Evolutionary conservation across 1,140 invertebrate genomes (phyloP).

Genomic region (Ladona fulva): DNA sequence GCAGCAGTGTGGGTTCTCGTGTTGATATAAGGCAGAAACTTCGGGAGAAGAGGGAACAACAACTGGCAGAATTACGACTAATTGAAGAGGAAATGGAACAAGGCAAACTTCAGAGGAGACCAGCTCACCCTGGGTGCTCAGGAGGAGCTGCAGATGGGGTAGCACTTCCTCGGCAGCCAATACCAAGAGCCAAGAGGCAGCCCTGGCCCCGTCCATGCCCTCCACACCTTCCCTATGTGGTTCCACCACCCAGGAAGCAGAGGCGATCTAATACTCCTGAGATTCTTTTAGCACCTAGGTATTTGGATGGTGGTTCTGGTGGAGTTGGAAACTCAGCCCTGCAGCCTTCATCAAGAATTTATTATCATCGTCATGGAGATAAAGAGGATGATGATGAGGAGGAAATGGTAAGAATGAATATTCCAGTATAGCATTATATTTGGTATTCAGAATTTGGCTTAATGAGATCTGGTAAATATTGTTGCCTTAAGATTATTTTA

Average conservation of each 20-base stretch:
- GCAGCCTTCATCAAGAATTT: background rate
- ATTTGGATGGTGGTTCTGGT: constrained; percentile 34
- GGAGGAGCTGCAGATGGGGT: constrained; percentile 35
- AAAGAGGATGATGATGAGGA: background rate
- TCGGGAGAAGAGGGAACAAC: constrained; percentile 80
- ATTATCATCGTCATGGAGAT: background rate
- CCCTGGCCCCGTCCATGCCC: constrained; percentile 44
- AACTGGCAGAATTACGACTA: constrained; percentile 65
- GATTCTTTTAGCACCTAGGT: constrained; percentile 65
- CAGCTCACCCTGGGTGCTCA: constrained; percentile 20
- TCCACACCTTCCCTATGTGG: constrained; percentile 32
- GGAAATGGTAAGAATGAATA: constrained; percentile 27
- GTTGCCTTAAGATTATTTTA: no score
- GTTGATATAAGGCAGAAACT: constrained; percentile 81
- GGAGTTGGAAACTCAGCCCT: constrained; percentile 12
- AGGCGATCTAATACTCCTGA: constrained; percentile 58
- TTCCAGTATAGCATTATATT: background rate
- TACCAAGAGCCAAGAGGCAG: constrained; percentile 41
- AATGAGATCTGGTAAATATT: no score
- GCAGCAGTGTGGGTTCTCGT: constrained; percentile 58
- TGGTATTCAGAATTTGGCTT: no score
- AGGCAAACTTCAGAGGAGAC: constrained; percentile 51
- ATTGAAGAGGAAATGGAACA: constrained; percentile 80
- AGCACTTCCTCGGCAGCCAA: constrained; percentile 31
- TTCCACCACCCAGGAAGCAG: constrained; percentile 28